Evolutionary conservation across 2,797 vertebrate species (phyloP).

Genomic region (Spizella passerina): DNA sequence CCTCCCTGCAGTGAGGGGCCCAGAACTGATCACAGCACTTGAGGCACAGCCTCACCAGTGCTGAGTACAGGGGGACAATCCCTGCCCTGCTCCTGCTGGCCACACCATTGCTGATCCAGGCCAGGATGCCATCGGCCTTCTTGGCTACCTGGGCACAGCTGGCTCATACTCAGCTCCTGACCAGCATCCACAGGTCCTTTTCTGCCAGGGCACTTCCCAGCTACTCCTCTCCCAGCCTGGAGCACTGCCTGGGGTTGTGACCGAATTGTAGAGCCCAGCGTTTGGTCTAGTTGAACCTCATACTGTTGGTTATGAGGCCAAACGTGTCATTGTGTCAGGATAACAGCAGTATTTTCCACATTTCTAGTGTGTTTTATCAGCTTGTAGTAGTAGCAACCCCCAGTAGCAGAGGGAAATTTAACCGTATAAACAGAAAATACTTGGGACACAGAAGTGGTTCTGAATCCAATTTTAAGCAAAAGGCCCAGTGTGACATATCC

Average conservation of each 20-base stretch:
- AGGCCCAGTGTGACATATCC: not conserved
- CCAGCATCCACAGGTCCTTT: not conserved
- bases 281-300: not conserved
- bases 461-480: not conserved
- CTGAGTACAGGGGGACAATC: accelerated
- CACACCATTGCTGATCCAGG: not conserved
- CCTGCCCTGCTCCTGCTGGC: not conserved
- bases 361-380: no score
- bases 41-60: accelerated
- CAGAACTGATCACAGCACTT: accelerated
- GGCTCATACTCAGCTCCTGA: not conserved
- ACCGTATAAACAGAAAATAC: not conserved
- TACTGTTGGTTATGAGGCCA: not conserved
- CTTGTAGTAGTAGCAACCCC: not conserved
- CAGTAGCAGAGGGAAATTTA: not conserved
- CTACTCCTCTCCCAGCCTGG: not conserved
- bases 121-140: not conserved
- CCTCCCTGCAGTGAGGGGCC: accelerated
- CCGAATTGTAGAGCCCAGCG: not conserved
- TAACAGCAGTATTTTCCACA: not conserved
- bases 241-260: not conserved
- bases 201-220: not conserved
- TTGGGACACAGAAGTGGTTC: not conserved
- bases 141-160: not conserved
- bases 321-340: accelerated